Percentiles rank a stretch among this genome's conserved stretches.
These are phyloP conservation scores for Orthosia gracilis DNA, from an alignment of 2,888 invertebrate genomes.

Conservation along the genomic window DNA sequence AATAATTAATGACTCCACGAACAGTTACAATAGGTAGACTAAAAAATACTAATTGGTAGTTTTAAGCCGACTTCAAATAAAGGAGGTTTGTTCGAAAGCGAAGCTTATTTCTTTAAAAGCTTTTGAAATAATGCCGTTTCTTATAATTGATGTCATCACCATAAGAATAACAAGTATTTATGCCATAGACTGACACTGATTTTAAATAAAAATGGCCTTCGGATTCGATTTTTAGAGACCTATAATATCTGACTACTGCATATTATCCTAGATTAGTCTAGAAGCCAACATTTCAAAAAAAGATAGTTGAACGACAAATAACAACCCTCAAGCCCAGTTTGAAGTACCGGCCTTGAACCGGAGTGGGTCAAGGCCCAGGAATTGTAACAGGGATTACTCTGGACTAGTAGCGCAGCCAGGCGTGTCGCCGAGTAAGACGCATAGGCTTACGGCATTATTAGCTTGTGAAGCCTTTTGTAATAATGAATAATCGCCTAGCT, in stretches of 20 bases:
- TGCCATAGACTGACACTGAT: neutral
- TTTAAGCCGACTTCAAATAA: neutral
- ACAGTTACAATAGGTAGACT: neutral
- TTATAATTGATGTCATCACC: neutral
- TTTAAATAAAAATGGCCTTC: neutral
- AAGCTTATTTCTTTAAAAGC: neutral
- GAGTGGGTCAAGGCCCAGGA: conserved; percentile 1
- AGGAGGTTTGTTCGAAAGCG: too few species aligned
- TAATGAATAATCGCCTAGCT: neutral
- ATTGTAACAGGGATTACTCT: conserved; percentile 2
- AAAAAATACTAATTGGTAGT: neutral
- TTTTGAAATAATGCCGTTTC: neutral
- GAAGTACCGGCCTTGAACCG: conserved; percentile 4
- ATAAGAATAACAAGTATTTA: neutral
- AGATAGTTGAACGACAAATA: neutral
- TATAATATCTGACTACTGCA: neutral
- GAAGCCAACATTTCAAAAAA: neutral
- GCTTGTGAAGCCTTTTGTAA: neutral
- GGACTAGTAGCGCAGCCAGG: neutral
- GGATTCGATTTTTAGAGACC: too few species aligned
- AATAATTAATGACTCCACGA: neutral
- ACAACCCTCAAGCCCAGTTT: neutral
- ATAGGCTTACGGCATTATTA: conserved; percentile 5
- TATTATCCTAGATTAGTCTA: neutral
- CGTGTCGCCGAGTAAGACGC: neutral